Evolutionary conservation across 2,797 vertebrate genomes (phyloP).

Genomic region (Pyrocephalus nanus): DNA sequence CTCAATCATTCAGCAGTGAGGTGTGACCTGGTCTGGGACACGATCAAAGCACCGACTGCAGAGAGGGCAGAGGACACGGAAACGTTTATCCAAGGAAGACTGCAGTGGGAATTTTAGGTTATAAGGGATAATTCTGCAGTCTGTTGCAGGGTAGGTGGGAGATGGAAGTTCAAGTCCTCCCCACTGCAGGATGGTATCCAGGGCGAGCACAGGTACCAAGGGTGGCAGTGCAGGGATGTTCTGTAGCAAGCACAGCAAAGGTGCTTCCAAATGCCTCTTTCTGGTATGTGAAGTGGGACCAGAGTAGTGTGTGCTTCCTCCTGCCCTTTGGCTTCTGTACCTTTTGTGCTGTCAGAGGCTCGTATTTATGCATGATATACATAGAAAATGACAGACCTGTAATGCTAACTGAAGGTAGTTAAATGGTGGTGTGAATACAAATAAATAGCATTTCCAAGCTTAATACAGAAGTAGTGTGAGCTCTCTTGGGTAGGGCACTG

Average conservation of each 20-base stretch:
- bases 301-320: not conserved
- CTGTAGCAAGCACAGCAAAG: fast-evolving
- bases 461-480: not conserved
- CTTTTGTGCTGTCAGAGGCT: not conserved
- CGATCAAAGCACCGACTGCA: fast-evolving
- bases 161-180: not conserved
- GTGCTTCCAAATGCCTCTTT: not conserved
- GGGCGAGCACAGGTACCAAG: fast-evolving
- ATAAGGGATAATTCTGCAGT: not conserved
- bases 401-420: not conserved
- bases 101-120: not conserved
- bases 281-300: fast-evolving
- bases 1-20: not conserved
- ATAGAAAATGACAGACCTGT: not conserved
- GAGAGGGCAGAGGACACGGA: not conserved
- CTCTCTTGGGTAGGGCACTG: not conserved
- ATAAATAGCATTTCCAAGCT: not conserved
- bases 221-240: not conserved
- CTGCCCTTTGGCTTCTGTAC: not conserved
- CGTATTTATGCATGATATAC: not conserved
- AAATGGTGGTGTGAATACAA: not conserved
- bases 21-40: not conserved
- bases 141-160: not conserved
- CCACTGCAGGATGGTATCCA: fast-evolving
- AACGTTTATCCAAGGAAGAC: not conserved